A percentile compares a stretch with the other conserved stretches of the same genome.
These are phyloP conservation scores for Loriculus beryllinus DNA, from an alignment of 2,797 vertebrate species.

Conservation along the genomic window DNA sequence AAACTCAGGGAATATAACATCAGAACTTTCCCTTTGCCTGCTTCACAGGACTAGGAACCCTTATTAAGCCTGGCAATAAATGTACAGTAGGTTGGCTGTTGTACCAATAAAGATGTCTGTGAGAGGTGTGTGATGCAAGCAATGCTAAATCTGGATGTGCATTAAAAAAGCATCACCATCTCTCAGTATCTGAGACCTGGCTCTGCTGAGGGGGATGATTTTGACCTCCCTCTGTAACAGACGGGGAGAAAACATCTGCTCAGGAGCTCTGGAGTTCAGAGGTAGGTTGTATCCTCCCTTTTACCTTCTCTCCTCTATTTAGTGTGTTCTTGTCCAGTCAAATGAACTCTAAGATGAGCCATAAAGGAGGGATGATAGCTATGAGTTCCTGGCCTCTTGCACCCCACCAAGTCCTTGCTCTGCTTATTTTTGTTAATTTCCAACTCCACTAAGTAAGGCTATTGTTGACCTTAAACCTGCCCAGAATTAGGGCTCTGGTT, in stretches of 20 bases:
- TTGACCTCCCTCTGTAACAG: neutral
- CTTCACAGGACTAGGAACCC: neutral
- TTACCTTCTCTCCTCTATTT: neutral
- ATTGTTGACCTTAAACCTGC: neutral
- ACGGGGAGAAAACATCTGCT: neutral
- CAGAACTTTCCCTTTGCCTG: neutral
- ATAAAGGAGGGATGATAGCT: neutral
- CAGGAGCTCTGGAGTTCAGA: neutral
- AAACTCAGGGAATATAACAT: neutral
- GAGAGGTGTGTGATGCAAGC: neutral
- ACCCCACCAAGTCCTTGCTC: neutral
- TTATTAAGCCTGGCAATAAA: fast-evolving
- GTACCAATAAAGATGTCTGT: neutral
- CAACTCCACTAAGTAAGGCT: neutral
- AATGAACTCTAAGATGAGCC: neutral
- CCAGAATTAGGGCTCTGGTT: neutral
- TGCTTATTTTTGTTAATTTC: neutral
- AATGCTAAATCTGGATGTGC: neutral
- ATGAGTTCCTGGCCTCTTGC: neutral
- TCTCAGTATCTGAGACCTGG: neutral
- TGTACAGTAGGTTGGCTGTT: neutral
- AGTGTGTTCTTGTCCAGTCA: neutral
- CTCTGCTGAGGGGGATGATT: neutral
- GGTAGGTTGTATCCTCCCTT: neutral
- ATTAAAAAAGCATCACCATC: neutral